Evolutionary conservation across 2,797 vertebrate species (phyloP).

Genomic region (Phrynocephalus guinanensis): DNA sequence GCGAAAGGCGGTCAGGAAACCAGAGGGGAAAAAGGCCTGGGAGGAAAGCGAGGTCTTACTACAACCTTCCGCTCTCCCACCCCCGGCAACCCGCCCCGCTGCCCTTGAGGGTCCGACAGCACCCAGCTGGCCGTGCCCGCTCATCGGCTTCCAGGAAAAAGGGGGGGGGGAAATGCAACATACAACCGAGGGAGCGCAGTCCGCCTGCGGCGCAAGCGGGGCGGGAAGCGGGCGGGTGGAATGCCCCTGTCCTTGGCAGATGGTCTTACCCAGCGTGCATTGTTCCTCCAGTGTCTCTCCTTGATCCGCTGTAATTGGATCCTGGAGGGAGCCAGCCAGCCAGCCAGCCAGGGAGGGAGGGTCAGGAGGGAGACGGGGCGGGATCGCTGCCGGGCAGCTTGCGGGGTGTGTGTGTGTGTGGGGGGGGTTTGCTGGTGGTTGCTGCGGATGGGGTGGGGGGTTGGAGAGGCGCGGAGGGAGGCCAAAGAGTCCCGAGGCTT

Average conservation of each 20-base stretch:
- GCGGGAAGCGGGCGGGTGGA: constrained; percentile 43
- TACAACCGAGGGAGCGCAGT: neutral
- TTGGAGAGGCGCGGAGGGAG: constrained; percentile 52
- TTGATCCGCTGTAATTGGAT: constrained; percentile 87
- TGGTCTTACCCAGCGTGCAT: constrained; percentile 74
- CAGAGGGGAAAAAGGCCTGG: neutral
- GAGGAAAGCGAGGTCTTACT: constrained; percentile 7
- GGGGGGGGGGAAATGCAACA: constrained; percentile 40
- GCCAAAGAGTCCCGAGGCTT: constrained; percentile 73
- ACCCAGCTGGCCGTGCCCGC: constrained; percentile 45
- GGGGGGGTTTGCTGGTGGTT: constrained; percentile 62
- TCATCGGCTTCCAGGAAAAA: constrained; percentile 66
- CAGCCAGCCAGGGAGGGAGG: constrained; percentile 78
- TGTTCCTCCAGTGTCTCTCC: constrained; percentile 80
- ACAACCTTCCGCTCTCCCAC: constrained; percentile 9
- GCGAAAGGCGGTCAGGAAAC: neutral
- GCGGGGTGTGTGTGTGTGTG: neutral
- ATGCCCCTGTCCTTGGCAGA: constrained; percentile 72
- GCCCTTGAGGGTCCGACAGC: constrained; percentile 57
- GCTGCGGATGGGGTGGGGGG: constrained; percentile 12
- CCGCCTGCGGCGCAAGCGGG: constrained; percentile 45
- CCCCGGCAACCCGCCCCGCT: constrained; percentile 39
- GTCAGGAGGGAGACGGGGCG: constrained; percentile 73
- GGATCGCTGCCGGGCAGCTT: constrained; percentile 50
- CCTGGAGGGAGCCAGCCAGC: constrained; percentile 79